phyloP scores from a whole-genome alignment of 2,113 vertebrate genomes.

The Corythornis cristatus region DNA sequence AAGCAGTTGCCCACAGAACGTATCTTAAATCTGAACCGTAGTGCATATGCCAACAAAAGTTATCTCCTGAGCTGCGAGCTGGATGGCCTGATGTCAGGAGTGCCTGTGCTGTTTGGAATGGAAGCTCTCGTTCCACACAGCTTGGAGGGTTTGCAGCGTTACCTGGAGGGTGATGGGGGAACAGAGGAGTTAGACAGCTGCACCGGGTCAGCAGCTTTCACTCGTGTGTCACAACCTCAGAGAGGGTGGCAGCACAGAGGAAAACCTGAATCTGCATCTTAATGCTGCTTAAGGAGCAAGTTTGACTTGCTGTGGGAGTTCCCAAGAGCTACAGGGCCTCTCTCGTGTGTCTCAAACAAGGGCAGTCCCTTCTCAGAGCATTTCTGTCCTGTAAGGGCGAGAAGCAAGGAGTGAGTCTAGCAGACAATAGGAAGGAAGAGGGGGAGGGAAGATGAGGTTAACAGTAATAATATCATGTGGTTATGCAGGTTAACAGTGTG shows the following conservation, averaged over 20 bases:
- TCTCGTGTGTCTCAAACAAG: neutral
- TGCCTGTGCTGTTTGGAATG: constrained; percentile 10
- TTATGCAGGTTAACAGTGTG: constrained; percentile 43
- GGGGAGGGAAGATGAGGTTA: constrained; percentile 54
- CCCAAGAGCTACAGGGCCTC: neutral
- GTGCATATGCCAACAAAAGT: constrained; percentile 47
- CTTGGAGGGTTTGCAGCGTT: neutral
- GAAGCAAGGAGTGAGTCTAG: neutral
- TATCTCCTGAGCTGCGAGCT: neutral
- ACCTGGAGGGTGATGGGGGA: neutral
- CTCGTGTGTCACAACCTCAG: neutral
- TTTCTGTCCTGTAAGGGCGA: neutral
- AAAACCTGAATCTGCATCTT: neutral
- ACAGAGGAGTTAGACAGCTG: neutral
- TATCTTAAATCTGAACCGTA: constrained; percentile 55
- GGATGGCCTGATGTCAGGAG: constrained; percentile 34
- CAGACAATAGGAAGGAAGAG: constrained; percentile 47
- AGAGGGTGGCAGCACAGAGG: neutral
- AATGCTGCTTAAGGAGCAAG: rapidly evolving
- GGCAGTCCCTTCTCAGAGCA: neutral
- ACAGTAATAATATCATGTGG: constrained; percentile 50
- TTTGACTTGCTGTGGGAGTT: neutral
- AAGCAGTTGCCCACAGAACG: constrained; percentile 69
- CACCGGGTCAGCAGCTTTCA: neutral
- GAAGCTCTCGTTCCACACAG: constrained; percentile 9